Evolutionary conservation across 2,113 vertebrate species (phyloP).

Genomic region (Caranx ignobilis): DNA sequence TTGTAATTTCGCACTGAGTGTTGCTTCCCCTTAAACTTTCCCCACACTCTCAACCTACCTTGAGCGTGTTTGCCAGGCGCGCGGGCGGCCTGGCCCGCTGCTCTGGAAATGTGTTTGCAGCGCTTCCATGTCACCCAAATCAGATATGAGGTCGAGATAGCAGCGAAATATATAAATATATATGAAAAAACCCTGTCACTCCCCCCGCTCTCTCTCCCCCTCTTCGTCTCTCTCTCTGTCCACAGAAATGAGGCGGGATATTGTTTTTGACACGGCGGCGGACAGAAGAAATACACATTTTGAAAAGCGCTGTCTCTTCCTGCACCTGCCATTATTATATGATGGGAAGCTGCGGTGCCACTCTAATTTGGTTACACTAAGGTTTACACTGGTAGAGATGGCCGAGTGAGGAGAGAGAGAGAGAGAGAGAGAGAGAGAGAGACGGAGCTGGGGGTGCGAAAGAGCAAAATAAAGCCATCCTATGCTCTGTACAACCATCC

Average conservation of each 20-base stretch:
- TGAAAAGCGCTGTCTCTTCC: constrained; percentile 61
- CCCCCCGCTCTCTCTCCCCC: background rate
- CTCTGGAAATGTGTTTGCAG: constrained; percentile 46
- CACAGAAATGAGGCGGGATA: constrained; percentile 77
- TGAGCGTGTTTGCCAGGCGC: background rate
- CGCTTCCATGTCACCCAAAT: constrained; percentile 56
- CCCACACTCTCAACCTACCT: background rate
- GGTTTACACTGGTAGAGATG: constrained; percentile 83
- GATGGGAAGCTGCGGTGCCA: constrained; percentile 77
- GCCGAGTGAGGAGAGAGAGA: constrained; percentile 36
- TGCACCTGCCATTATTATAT: constrained; percentile 83
- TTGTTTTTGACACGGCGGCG: constrained; percentile 81
- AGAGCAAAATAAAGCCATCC: constrained; percentile 40
- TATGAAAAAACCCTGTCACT: constrained; percentile 34
- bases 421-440: constrained; percentile 64
- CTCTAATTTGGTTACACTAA: constrained; percentile 85
- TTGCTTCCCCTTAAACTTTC: background rate
- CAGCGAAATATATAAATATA: constrained; percentile 41
- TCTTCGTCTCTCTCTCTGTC: constrained; percentile 32
- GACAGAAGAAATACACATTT: constrained; percentile 72
- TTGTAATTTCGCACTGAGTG: background rate
- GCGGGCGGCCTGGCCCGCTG: background rate
- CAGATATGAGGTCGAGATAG: constrained; percentile 58
- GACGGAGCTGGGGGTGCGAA: constrained; percentile 21
- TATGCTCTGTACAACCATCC: constrained; percentile 3